phyloP scores from a whole-genome alignment of 2,797 vertebrate genomes.

The Bucorvus abyssinicus region DNA sequence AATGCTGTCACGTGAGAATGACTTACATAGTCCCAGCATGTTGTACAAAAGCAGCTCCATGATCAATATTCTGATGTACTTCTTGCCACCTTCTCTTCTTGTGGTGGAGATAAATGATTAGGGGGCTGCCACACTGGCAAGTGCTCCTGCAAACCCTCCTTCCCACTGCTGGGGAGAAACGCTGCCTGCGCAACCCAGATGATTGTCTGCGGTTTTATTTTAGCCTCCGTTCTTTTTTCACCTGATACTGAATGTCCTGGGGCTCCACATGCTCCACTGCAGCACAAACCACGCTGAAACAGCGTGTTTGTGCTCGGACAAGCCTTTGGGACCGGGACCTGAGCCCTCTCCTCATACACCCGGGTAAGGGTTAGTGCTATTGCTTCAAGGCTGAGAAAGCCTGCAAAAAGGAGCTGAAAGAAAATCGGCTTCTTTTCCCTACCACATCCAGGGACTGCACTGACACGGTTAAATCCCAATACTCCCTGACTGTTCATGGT shows the following conservation, averaged over 20 bases:
- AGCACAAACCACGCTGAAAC: neutral
- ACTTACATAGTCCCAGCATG: neutral
- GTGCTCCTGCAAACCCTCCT: neutral
- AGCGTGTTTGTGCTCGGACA: neutral
- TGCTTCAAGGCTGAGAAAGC: neutral
- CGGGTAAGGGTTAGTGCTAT: neutral
- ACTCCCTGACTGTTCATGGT: neutral
- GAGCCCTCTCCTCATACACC: neutral
- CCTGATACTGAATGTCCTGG: neutral
- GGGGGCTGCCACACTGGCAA: neutral
- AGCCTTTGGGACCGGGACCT: neutral
- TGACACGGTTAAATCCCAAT: neutral
- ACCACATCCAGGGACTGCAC: neutral
- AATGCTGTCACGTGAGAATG: neutral
- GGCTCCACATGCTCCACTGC: neutral
- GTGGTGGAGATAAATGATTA: neutral
- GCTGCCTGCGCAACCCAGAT: neutral
- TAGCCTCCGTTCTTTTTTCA: neutral
- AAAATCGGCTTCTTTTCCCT: neutral
- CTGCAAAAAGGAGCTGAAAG: neutral
- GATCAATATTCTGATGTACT: neutral
- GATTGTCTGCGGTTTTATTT: neutral
- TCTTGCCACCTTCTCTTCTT: neutral
- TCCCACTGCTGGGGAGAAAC: neutral
- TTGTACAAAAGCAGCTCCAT: neutral